Percentiles rank a stretch among this genome's conserved stretches.
Conservation (phyloP, 2,113 vertebrate species). For the Parotia lawesii region DNA sequence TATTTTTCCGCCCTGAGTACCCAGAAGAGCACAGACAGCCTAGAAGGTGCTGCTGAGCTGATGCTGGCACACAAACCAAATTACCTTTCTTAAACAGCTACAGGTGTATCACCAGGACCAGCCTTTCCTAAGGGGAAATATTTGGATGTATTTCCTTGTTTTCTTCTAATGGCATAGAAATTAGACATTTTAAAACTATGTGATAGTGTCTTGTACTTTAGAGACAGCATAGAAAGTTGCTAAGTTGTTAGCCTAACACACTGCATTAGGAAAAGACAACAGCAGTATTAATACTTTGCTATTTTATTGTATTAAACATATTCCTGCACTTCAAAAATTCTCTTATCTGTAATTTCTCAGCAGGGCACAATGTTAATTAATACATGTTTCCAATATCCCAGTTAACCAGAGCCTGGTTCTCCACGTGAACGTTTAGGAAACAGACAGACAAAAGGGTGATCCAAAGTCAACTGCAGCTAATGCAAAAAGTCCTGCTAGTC, state of each 20-base stretch:
- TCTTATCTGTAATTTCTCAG: not conserved
- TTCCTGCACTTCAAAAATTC: not conserved
- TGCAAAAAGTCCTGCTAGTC: not conserved
- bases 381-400: not conserved
- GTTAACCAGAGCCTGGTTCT: not conserved
- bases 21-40: not conserved
- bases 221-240: not conserved
- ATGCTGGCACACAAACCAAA: not conserved
- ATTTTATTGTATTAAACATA: not conserved
- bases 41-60: not conserved
- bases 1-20: rapidly evolving
- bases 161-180: not conserved
- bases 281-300: not conserved
- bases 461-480: not conserved
- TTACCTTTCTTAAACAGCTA: not conserved
- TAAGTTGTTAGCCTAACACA: not conserved
- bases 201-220: not conserved
- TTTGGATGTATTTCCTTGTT: not conserved
- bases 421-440: not conserved
- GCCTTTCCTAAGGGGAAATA: not conserved
- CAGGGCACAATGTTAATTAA: not conserved
- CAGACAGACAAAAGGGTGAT: not conserved
- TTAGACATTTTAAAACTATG: not conserved
- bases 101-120: not conserved
- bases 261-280: not conserved